Conservation (phyloP, 2,113 vertebrate genomes). For the Excalfactoria chinensis region DNA sequence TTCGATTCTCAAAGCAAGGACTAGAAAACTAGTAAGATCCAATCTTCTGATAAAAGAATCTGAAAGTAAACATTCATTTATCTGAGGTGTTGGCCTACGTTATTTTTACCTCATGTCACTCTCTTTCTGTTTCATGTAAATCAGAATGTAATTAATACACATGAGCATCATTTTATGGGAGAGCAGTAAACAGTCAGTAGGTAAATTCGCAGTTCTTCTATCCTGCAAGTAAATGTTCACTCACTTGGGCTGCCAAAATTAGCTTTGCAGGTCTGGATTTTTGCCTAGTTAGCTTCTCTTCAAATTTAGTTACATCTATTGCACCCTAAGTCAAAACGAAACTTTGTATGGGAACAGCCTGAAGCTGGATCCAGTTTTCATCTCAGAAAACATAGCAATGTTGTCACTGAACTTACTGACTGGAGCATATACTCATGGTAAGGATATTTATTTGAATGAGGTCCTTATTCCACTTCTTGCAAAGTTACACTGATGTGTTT, state of each 20-base stretch:
- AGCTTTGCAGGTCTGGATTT: background rate
- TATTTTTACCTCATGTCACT: background rate
- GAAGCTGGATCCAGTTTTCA: background rate
- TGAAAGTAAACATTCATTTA: background rate
- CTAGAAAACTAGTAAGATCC: background rate
- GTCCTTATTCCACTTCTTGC: background rate
- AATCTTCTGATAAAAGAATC: background rate
- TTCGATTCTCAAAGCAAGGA: background rate
- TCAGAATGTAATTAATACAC: background rate
- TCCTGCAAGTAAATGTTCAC: background rate
- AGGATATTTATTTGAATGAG: background rate
- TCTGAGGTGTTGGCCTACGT: background rate
- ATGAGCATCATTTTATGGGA: background rate
- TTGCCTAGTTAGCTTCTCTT: background rate
- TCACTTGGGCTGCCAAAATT: background rate
- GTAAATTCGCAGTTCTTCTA: background rate
- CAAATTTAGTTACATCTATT: background rate
- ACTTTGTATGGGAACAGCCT: background rate
- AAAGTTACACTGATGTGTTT: background rate
- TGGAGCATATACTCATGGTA: rapidly evolving
- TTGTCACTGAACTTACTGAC: background rate
- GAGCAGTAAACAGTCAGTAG: background rate
- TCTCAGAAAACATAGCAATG: background rate
- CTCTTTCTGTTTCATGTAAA: background rate
- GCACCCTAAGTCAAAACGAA: conserved; percentile 5